Percentiles rank a stretch among this genome's conserved stretches.
Evolutionary conservation across 2,113 vertebrate genomes (phyloP).

Genomic region (Myxocyprinus asiaticus): DNA sequence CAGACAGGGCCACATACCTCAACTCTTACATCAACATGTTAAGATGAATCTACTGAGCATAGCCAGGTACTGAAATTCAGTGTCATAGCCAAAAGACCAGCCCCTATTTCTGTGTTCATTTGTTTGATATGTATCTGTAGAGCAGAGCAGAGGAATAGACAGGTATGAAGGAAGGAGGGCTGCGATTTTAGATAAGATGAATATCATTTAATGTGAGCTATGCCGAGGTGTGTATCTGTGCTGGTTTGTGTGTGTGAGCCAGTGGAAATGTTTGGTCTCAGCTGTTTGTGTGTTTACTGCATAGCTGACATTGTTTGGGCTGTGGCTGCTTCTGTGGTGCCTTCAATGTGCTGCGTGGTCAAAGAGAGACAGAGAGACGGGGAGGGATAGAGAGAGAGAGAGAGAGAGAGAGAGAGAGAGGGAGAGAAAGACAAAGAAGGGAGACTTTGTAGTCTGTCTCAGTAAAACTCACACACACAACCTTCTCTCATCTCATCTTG

Average conservation of each 20-base stretch:
- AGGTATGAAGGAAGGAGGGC: neutral
- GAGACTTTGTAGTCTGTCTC: neutral
- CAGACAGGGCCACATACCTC: neutral
- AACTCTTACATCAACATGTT: too few relatives aligned
- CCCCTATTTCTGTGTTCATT: neutral
- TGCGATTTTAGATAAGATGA: slow-evolving; percentile 28
- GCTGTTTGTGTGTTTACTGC: slow-evolving; percentile 74
- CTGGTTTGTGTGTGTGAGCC: slow-evolving; percentile 1
- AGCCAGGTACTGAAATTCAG: neutral
- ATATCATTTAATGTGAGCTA: neutral
- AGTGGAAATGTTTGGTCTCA: slow-evolving; percentile 55
- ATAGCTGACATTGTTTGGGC: slow-evolving; percentile 78
- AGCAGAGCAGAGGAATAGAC: neutral
- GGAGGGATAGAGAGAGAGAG: neutral
- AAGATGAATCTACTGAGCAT: too few relatives aligned
- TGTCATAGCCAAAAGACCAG: neutral
- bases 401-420: too few relatives aligned
- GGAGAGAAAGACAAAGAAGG: too few relatives aligned
- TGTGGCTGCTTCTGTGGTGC: slow-evolving; percentile 64
- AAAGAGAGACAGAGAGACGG: slow-evolving; percentile 31
- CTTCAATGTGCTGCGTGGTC: slow-evolving; percentile 63
- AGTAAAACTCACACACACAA: neutral
- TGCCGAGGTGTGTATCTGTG: neutral
- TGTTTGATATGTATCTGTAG: neutral
- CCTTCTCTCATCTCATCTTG: neutral